These are phyloP conservation scores for Orgyia antiqua DNA, from an alignment of 2,888 invertebrate genomes.

Conservation along the genomic window DNA sequence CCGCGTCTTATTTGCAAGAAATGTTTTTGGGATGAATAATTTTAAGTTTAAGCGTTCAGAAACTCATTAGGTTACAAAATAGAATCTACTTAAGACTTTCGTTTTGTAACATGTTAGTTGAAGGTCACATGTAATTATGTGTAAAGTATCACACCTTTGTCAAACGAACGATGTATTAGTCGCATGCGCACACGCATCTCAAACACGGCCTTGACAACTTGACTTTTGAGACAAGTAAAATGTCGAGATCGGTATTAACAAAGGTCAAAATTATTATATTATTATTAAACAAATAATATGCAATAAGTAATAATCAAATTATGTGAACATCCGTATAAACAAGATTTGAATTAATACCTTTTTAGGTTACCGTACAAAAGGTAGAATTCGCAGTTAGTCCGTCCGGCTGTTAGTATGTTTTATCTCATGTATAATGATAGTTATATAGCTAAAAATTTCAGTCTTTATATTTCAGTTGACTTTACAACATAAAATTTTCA, in stretches of 20 bases:
- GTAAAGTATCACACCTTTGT: slow-evolving; percentile 9
- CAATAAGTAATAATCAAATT: slow-evolving; percentile 6
- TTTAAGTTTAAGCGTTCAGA: too few relatives aligned
- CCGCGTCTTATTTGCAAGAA: too few relatives aligned
- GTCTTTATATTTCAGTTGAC: too few relatives aligned
- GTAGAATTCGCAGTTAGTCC: background rate
- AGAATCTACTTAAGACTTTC: too few relatives aligned
- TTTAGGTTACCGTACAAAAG: too few relatives aligned
- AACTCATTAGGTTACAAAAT: too few relatives aligned
- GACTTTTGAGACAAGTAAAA: slow-evolving; percentile 58
- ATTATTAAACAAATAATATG: slow-evolving; percentile 48
- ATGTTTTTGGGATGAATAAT: too few relatives aligned
- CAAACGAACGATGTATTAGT: slow-evolving; percentile 8
- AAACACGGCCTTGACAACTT: slow-evolving; percentile 58
- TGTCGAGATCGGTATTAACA: slow-evolving; percentile 51
- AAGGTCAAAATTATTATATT: slow-evolving; percentile 54
- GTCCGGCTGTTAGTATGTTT: too few relatives aligned
- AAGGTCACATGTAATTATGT: slow-evolving; percentile 9
- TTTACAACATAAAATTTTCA: too few relatives aligned
- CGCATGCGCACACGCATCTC: slow-evolving; percentile 21
- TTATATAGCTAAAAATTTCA: too few relatives aligned
- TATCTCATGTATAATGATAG: too few relatives aligned
- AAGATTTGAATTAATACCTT: background rate
- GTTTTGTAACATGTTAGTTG: too few relatives aligned
- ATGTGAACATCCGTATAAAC: slow-evolving; percentile 16